Base-by-base conservation (phyloP, 2,888 invertebrate genomes). In the Acrocyrtus sp. region DNA sequence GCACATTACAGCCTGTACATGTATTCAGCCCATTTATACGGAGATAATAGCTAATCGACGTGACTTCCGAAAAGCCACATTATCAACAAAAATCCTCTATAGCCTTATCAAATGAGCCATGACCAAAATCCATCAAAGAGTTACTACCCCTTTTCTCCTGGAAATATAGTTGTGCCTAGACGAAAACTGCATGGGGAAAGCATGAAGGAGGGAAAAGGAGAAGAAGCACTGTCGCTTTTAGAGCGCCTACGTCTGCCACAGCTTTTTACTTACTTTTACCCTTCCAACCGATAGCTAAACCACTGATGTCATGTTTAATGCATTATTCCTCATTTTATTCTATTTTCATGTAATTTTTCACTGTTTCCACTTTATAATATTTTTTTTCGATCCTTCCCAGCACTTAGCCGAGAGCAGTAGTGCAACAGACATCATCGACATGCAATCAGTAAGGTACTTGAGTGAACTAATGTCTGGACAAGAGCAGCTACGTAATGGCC, bases 61-160 rank as follows among this genome's bases (percentile, higher is more conserved):
- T 77, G 70, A 78, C 72, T 76, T 77, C 75, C 74, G 73, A 50
- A 22, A 54, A 61, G 69, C 72, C 57, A 72, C 74, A 57, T 57
- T 29, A 75, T 72, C 72, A 75, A 74, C 70, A 74, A 62, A 67
- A 6, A n/a, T n/a, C 22, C n/a, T 34, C 29, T 53, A 51, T 34
- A 47, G 53, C 67, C 65, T 73, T 67, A 56, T 57, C 74, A 75
- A 79, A 79, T 76, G 79, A 77, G 77, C 76, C 79, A 67, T 79
- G 72, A 77, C 75, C 72, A 77, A 74, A 74, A 75, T 76, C 75
- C 72, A 68, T 74, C 77, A 74, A 57, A 63, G 61, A 19, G 47
- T 21, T 47, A 17, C 47, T 47, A 26, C 41, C n/a, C n/a, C n/a
- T n/a, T n/a, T n/a, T n/a, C n/a, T n/a, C n/a, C n/a, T n/a, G n/a